Evolutionary conservation across 2,797 vertebrate genomes (phyloP).

Genomic region (Scarus forsteni): DNA sequence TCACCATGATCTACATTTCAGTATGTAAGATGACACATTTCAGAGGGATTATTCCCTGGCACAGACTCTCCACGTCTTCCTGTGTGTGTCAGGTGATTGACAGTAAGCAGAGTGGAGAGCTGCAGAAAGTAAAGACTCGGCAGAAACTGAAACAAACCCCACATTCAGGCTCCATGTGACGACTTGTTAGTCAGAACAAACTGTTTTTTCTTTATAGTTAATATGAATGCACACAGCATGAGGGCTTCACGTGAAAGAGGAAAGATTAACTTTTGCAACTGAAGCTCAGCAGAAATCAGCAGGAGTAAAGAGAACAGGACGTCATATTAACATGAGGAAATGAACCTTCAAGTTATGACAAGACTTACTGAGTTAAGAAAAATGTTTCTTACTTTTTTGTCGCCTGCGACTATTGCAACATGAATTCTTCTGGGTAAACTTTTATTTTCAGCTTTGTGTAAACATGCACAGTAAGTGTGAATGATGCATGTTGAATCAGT

Average conservation of each 20-base stretch:
- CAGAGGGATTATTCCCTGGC: conserved; percentile 39
- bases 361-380: too few species aligned
- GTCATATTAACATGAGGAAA: not conserved
- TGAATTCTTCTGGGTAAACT: too few species aligned
- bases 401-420: too few species aligned
- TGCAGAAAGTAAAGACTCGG: conserved; percentile 9
- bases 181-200: conserved; percentile 33
- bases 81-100: conserved; percentile 40
- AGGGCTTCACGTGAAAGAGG: conserved; percentile 8
- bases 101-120: conserved; percentile 35
- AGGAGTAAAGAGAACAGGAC: not conserved
- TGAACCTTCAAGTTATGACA: too few species aligned
- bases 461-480: too few species aligned
- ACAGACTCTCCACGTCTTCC: conserved; percentile 16
- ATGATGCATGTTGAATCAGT: too few species aligned
- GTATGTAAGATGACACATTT: not conserved
- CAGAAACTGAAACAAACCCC: conserved; percentile 46
- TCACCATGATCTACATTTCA: not conserved
- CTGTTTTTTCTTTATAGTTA: conserved; percentile 11
- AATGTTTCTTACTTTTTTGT: too few species aligned
- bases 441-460: too few species aligned
- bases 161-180: conserved; percentile 25
- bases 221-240: conserved; percentile 4
- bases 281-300: not conserved
- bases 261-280: conserved; percentile 4